A percentile compares a stretch with the other conserved stretches of the same genome.
Conservation (phyloP, 2,888 invertebrate species). For the Hemithea aestivaria region DNA sequence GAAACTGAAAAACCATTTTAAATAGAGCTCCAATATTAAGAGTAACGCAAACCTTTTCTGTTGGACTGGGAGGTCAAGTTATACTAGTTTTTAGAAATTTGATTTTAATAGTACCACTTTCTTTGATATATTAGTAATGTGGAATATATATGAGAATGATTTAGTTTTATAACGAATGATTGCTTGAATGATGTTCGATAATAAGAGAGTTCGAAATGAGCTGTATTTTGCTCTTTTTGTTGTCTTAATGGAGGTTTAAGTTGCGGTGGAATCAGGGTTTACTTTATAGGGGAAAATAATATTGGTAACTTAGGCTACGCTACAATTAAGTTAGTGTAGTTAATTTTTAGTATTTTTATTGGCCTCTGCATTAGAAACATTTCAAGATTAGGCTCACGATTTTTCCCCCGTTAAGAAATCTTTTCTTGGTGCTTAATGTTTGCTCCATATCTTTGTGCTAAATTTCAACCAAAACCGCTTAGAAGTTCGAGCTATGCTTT, state of each 20-base stretch:
- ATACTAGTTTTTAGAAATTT: constrained; percentile 49
- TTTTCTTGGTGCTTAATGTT: too few relatives aligned
- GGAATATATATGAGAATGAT: constrained; percentile 44
- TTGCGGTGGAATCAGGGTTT: not conserved
- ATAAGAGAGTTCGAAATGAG: constrained; percentile 28
- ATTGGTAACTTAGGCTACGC: too few relatives aligned
- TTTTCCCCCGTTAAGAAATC: too few relatives aligned
- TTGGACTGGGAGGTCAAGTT: constrained; percentile 25
- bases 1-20: constrained; percentile 25
- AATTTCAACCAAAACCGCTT: too few relatives aligned
- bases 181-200: constrained; percentile 54
- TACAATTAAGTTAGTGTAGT: too few relatives aligned
- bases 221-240: constrained; percentile 14
- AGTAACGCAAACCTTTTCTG: not conserved
- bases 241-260: constrained; percentile 2
- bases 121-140: constrained; percentile 51
- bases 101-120: constrained; percentile 63
- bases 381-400: too few relatives aligned
- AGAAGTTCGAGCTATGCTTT: too few relatives aligned
- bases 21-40: constrained; percentile 35
- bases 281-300: too few relatives aligned
- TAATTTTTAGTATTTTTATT: too few relatives aligned
- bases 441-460: too few relatives aligned
- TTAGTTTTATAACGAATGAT: constrained; percentile 64
- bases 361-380: too few relatives aligned